phyloP scores from a whole-genome alignment of 2,113 vertebrate species.

The Globicephala melas region DNA sequence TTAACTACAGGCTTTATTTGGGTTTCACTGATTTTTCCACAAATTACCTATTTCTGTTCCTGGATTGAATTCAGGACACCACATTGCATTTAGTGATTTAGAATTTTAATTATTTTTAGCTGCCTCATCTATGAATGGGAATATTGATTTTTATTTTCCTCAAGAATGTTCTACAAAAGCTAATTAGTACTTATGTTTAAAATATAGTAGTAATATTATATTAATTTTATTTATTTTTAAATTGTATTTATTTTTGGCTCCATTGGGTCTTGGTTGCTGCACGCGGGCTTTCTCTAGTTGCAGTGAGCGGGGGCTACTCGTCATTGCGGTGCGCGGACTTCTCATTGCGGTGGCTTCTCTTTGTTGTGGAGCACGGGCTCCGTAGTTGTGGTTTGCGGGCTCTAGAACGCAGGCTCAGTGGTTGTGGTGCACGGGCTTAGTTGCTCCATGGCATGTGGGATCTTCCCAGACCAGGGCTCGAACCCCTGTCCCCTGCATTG shows the following conservation, averaged over 20 bases:
- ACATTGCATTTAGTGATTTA: not conserved
- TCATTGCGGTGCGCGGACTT: no score
- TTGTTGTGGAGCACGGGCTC: no score
- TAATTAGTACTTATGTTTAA: not conserved
- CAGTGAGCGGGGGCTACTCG: no score
- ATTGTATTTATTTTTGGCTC: not conserved
- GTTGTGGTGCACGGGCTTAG: no score
- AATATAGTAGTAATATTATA: not conserved
- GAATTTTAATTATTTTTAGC: not conserved
- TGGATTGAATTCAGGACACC: not conserved
- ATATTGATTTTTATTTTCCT: slow-evolving; percentile 2
- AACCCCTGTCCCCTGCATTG: no score
- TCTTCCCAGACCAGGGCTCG: no score
- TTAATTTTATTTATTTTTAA: not conserved
- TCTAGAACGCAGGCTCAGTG: no score
- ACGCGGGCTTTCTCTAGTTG: no score
- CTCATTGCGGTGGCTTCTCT: no score
- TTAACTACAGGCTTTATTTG: not conserved
- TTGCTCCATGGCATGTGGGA: no score
- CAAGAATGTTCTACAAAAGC: not conserved
- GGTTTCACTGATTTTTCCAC: not conserved
- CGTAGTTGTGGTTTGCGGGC: no score
- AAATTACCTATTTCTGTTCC: not conserved
- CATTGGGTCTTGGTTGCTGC: no score
- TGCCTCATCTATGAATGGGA: not conserved